Evolutionary conservation across 2,888 invertebrate species (phyloP), one percentile per base, ranked within the genome.

Genomic region (Resseliella maxima): DNA sequence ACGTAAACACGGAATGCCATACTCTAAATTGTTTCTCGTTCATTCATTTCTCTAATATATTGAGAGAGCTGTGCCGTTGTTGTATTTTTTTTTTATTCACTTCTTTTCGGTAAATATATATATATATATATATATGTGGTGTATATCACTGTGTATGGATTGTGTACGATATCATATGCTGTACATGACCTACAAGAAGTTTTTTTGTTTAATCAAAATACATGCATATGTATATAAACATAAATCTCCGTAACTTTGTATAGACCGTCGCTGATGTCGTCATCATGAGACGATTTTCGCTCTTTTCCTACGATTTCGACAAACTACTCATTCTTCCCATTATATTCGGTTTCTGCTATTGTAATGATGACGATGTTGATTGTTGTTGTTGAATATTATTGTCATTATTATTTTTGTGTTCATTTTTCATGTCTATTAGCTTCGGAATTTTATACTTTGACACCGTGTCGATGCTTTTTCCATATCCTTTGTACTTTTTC

Each of bases 161-260:
- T 72, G 5, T 18, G 50, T 72, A 72, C 72, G 72, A 72, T 72
- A 72, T 59, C 59, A 59, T 72, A 72, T 72, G 72, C 31, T 72
- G 72, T 72, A 72, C 72, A 72, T 72, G 72, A 72, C 72, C 72
- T 72, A 72, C 72, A 72, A 72, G 72, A 72, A 72, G 72, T 72
- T 72, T 72, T 72, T 72, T 72, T 72, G 31, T 72, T 72, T 72
- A 72, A 72, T 72, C 72, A 72, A 72, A 72, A 72, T 72, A 72
- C 35, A 72, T 72, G 72, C 72, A 72, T 72, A 35, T 72, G 18
- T 72, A 72, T 72, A 72, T 72, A 72, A 72, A 72, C 72, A 72
- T 72, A 72, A 72, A 72, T 72, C 72, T 72, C 72, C 72, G 72
- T 72, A 31, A 72, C 31, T 72, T 72, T 72, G 72, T 72, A 31